phyloP scores from a whole-genome alignment of 2,888 invertebrate species.

The Cerastis rubricosa region DNA sequence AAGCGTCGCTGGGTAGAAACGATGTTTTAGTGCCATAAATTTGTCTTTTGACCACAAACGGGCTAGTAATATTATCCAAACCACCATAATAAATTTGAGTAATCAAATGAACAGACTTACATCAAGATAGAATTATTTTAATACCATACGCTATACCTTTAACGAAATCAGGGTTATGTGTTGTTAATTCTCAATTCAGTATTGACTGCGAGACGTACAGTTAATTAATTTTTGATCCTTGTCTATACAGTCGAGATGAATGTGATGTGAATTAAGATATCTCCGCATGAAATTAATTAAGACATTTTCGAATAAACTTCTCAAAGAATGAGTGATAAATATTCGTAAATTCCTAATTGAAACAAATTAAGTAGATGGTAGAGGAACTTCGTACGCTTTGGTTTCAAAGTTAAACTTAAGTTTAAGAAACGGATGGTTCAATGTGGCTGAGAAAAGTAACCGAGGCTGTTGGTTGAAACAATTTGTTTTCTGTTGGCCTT shows the following conservation, averaged over 20 bases:
- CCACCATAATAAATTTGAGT: constrained; percentile 4
- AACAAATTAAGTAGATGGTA: not conserved
- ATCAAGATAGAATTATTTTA: constrained; percentile 18
- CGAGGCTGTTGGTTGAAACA: not conserved
- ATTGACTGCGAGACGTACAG: too few species aligned
- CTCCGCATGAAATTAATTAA: too few species aligned
- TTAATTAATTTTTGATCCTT: too few species aligned
- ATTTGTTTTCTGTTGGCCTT: not conserved
- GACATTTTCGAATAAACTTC: too few species aligned
- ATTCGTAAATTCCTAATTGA: not conserved
- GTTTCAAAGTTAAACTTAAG: not conserved
- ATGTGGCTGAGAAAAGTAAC: not conserved
- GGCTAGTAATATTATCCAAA: constrained; percentile 9
- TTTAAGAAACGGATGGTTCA: not conserved
- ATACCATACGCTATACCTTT: not conserved
- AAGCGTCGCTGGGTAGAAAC: constrained; percentile 2
- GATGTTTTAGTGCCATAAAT: not conserved
- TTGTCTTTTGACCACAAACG: constrained; percentile 25
- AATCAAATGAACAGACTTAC: constrained; percentile 18
- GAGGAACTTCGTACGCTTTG: not conserved
- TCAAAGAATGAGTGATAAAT: too few species aligned
- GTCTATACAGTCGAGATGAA: too few species aligned
- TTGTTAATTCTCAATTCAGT: not conserved
- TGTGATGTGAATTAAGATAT: too few species aligned
- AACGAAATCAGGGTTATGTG: not conserved